These are phyloP conservation scores for Lepidurus apus DNA, from an alignment of 1,140 invertebrate genomes.

Conservation along the genomic window DNA sequence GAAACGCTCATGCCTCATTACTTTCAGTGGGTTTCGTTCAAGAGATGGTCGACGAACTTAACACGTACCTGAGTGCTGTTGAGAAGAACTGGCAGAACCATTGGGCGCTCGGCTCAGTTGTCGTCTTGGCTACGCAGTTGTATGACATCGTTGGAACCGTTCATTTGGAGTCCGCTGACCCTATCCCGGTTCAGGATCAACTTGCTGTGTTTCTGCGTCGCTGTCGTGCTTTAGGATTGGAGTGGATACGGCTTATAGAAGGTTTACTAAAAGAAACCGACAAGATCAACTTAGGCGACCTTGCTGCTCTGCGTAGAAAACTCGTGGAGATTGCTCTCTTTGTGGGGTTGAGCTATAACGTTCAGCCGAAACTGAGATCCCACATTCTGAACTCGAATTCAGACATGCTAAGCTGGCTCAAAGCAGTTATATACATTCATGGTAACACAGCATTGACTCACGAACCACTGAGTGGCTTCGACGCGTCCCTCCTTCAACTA, in stretches of 20 bases:
- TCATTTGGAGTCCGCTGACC: neutral
- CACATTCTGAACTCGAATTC: neutral
- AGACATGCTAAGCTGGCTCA: neutral
- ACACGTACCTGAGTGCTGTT: neutral
- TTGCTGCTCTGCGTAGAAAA: neutral
- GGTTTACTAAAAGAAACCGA: neutral
- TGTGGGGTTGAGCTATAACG: neutral
- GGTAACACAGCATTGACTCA: neutral
- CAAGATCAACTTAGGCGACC: neutral
- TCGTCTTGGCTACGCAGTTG: neutral
- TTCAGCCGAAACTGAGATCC: neutral
- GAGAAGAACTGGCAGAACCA: conserved; percentile 17
- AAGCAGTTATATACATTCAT: neutral
- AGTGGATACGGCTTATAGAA: conserved; percentile 6
- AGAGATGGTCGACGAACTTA: conserved; percentile 23
- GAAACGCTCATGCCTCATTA: conserved; percentile 25
- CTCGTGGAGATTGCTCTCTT: neutral
- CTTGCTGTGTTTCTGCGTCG: neutral
- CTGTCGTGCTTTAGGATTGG: neutral
- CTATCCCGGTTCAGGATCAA: neutral
- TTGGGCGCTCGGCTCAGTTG: neutral
- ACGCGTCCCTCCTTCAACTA: neutral
- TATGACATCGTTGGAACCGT: neutral
- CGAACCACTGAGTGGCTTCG: neutral
- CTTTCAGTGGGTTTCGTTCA: conserved; percentile 20